Evolutionary conservation across 1,140 invertebrate species (phyloP).

Genomic region (Drosophila nebulosa): DNA sequence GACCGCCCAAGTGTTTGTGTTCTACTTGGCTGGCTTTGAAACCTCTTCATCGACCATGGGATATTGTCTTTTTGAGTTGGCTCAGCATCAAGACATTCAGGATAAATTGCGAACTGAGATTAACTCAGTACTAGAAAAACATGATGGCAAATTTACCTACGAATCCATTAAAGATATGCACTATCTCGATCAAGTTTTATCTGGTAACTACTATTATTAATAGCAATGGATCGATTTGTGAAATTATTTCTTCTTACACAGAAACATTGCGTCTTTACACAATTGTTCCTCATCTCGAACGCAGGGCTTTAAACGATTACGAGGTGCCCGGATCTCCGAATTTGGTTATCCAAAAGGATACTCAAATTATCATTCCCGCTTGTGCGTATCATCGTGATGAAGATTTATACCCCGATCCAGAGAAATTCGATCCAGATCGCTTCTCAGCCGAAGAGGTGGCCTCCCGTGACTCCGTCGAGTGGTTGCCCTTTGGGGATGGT

Average conservation of each 20-base stretch:
- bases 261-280: conserved; percentile 87
- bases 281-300: conserved; percentile 83
- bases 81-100: conserved; percentile 81
- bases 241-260: conserved; percentile 30
- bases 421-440: conserved; percentile 84
- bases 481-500: conserved; percentile 86
- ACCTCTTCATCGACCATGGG: conserved; percentile 82
- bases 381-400: conserved; percentile 84
- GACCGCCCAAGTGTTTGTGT: conserved; percentile 83
- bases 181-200: conserved; percentile 83
- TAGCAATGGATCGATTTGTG: no score
- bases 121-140: conserved; percentile 76
- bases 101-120: conserved; percentile 81
- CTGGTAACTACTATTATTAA: conserved; percentile 65
- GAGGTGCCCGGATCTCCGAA: conserved; percentile 83
- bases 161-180: conserved; percentile 83
- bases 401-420: conserved; percentile 83
- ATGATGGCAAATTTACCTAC: conserved; percentile 83
- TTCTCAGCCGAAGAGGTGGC: conserved; percentile 81
- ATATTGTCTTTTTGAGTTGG: conserved; percentile 82
- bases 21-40: conserved; percentile 85
- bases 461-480: conserved; percentile 81
- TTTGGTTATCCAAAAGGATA: conserved; percentile 84
- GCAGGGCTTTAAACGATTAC: conserved; percentile 83
- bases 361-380: conserved; percentile 83